phyloP scores from a whole-genome alignment of 2,113 vertebrate genomes.

The Lasiurus cinereus region DNA sequence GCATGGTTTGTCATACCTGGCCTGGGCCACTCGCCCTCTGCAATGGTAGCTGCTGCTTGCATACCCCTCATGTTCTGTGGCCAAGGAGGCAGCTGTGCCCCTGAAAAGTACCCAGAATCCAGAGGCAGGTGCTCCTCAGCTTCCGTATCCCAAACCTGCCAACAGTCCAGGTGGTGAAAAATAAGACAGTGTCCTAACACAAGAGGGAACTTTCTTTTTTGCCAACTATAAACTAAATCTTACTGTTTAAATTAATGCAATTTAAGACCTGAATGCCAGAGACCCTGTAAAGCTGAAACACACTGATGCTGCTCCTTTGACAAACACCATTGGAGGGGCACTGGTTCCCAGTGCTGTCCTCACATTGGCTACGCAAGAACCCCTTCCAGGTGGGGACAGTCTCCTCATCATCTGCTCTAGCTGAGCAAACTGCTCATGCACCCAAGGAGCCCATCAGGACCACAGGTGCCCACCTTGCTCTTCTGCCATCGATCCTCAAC shows the following conservation, averaged over 20 bases:
- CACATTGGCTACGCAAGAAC: fast-evolving
- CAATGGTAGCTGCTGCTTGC: neutral
- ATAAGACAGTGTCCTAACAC: neutral
- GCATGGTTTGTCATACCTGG: fast-evolving
- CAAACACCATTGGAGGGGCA: fast-evolving
- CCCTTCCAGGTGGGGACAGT: neutral
- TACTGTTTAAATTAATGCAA: neutral
- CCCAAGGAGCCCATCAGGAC: fast-evolving
- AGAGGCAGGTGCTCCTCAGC: too few relatives aligned
- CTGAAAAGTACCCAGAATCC: neutral
- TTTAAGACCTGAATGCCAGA: neutral
- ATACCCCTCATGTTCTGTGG: neutral
- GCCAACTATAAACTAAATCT: neutral
- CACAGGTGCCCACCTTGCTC: fast-evolving
- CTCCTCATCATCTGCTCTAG: fast-evolving
- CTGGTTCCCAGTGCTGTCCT: fast-evolving
- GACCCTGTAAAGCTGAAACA: neutral
- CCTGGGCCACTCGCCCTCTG: neutral
- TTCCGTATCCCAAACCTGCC: neutral
- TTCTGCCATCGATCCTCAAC: fast-evolving
- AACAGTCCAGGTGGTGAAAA: neutral
- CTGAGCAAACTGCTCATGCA: fast-evolving
- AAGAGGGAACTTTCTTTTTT: neutral
- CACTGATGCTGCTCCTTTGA: neutral
- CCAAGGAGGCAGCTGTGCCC: neutral